Evolutionary conservation across 1,140 invertebrate species (phyloP).

Genomic region (Saccostrea cuccullata): DNA sequence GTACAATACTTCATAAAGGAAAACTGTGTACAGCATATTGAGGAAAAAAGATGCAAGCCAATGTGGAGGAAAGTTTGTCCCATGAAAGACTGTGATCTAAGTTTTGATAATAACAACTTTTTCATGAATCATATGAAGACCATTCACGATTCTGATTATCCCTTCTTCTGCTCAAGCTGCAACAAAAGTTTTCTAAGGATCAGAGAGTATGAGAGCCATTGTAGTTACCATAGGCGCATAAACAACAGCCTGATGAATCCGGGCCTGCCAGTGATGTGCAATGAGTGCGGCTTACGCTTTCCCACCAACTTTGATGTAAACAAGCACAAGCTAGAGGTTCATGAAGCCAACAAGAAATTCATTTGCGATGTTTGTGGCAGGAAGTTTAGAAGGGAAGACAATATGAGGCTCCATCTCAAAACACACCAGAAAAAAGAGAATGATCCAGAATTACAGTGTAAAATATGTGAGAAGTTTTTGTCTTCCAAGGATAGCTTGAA

Average conservation of each 20-base stretch:
- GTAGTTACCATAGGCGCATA: not conserved
- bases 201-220: conserved; percentile 1
- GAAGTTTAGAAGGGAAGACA: conserved; percentile 20
- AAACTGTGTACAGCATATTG: not conserved
- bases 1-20: conserved; percentile 17
- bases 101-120: conserved; percentile 26
- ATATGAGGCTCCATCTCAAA: not conserved
- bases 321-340: conserved; percentile 4
- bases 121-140: conserved; percentile 22
- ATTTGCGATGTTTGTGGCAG: not conserved
- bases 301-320: not conserved
- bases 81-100: conserved; percentile 6
- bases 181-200: not conserved
- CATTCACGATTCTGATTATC: not conserved
- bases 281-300: conserved; percentile 19
- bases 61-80: conserved; percentile 12
- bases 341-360: conserved; percentile 23
- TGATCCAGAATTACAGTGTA: conserved; percentile 18
- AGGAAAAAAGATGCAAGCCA: not conserved
- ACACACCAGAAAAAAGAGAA: conserved; percentile 6
- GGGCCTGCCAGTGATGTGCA: not conserved
- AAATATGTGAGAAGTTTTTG: conserved; percentile 4
- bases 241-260: not conserved
- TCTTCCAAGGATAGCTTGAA: conserved; percentile 23
- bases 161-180: not conserved